Evolutionary conservation across 2,797 vertebrate genomes (phyloP).

Genomic region (Sebastes iracundus): DNA sequence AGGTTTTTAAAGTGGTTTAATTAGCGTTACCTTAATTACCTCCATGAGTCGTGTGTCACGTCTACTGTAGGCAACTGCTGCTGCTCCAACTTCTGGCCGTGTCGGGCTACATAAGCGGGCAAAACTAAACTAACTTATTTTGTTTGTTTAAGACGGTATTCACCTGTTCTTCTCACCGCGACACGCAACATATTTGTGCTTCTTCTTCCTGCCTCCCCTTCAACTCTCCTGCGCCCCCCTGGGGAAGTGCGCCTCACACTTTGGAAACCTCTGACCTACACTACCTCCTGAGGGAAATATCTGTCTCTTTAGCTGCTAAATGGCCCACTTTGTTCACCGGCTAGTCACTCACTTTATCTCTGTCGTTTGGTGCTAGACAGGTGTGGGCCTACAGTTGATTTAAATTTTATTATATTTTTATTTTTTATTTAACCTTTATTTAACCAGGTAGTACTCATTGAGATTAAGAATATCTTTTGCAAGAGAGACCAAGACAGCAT

Average conservation of each 20-base stretch:
- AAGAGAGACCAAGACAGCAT: too few relatives aligned
- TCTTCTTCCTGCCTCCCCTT: neutral
- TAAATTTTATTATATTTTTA: too few relatives aligned
- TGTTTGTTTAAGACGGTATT: neutral
- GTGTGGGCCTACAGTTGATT: neutral
- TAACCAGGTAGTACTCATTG: too few relatives aligned
- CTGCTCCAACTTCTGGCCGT: neutral
- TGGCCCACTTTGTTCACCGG: neutral
- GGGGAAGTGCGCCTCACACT: neutral
- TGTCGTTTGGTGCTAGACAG: neutral
- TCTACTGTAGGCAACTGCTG: neutral
- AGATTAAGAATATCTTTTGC: too few relatives aligned
- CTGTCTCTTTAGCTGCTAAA: neutral
- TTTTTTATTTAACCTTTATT: too few relatives aligned
- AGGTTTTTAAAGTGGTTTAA: neutral
- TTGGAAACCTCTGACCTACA: neutral
- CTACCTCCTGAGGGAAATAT: neutral
- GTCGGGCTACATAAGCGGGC: fast-evolving
- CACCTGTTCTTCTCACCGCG: neutral
- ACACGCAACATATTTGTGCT: neutral
- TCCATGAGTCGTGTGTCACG: neutral
- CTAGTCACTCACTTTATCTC: neutral
- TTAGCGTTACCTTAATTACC: neutral
- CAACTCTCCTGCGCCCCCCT: neutral
- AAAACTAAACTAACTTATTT: neutral